Evolutionary conservation across 2,888 invertebrate species (phyloP), one percentile per base, ranked within the genome.

Genomic region (Drymonia ruficornis): DNA sequence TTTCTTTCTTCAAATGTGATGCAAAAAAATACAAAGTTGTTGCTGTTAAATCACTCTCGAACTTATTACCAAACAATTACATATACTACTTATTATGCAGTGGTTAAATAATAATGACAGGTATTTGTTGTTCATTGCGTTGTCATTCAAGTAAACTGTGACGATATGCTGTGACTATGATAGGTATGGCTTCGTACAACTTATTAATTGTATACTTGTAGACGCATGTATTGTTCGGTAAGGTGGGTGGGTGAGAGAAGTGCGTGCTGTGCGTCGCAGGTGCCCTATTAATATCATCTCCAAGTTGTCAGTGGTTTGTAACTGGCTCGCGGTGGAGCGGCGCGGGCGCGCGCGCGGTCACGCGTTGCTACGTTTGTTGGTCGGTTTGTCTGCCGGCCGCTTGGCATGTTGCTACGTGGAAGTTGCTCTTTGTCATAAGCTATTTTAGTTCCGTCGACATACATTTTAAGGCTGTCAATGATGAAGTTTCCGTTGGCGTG

Each of bases 401-500:
- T 70, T 76, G 75, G 72, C 78, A 72, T 66, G 72, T 74, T 70
- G 73, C 78, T 75, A 79, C 55, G 76, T 76, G 75, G 80, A 79
- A 79, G 74, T 60, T 56, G 52, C 47, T 67, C 52, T 74, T 74
- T 75, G 74, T 79, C 68, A 74, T 64, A 51, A 50, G 60, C 68
- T 81, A 82, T 80, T 76, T 79, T 71, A 70, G 69, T 62, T 65
- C 46, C 38, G 19, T 31, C 62, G 49, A 51, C 54, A 55, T 65
- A 65, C 62, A 72, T 70, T 67, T 67, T 65, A 62, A 63, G 56
- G 61, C 49, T 72, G 72, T 72, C 66, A 70, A 66, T 66, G 56
- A 53, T 63, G 56, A 62, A 57, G 63, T 68, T 63, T 63, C 59
- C 66, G 59, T 49, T 47, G 52, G 23, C n/a, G 23, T 29, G 31